Evolutionary conservation across 2,888 invertebrate species (phyloP).

Genomic region (Dendrolimus houi): DNA sequence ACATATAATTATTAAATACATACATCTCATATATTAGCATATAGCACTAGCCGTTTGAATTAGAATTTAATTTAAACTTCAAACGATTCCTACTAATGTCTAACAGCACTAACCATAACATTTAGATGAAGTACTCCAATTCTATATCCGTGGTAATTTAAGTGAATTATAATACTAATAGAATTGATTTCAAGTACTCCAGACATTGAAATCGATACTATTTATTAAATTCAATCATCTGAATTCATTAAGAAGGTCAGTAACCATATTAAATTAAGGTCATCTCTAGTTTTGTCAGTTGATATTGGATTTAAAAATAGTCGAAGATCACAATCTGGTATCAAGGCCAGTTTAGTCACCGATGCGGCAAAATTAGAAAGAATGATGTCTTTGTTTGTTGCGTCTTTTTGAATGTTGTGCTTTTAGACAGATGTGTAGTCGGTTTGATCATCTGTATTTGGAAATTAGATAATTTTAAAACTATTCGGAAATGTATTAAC

Average conservation of each 20-base stretch:
- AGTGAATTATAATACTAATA: background rate
- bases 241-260: slow-evolving; percentile 6
- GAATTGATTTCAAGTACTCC: background rate
- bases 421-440: too few species aligned
- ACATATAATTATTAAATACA: too few species aligned
- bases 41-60: too few species aligned
- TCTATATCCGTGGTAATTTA: background rate
- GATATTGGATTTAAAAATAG: slow-evolving; percentile 36
- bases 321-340: slow-evolving; percentile 22
- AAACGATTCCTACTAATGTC: too few species aligned
- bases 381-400: slow-evolving; percentile 3
- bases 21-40: too few species aligned
- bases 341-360: slow-evolving; percentile 31
- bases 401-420: slow-evolving; percentile 2
- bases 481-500: too few species aligned
- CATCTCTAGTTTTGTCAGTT: slow-evolving; percentile 26
- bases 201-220: background rate
- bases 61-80: too few species aligned
- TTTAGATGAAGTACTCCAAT: background rate
- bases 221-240: background rate
- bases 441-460: too few species aligned
- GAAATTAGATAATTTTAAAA: too few species aligned
- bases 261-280: slow-evolving; percentile 24
- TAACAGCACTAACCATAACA: background rate
- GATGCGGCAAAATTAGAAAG: slow-evolving; percentile 22